These are phyloP conservation scores for Macrobrachium nipponense DNA, from an alignment of 1,140 invertebrate genomes.

Conservation along the genomic window DNA sequence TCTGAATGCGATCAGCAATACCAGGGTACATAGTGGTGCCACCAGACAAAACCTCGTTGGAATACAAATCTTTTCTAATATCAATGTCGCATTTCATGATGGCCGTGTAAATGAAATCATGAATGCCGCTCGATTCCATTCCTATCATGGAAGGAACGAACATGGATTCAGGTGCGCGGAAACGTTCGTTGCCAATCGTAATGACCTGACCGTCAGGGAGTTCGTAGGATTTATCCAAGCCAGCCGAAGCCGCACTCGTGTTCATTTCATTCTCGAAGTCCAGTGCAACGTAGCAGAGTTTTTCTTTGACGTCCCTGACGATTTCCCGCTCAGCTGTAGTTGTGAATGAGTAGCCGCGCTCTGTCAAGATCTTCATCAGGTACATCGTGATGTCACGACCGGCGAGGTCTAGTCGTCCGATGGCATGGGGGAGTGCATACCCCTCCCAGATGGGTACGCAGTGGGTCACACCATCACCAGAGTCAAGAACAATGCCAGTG, in stretches of 20 bases:
- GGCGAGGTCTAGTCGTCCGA: conserved; percentile 87
- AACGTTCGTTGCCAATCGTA: conserved; percentile 76
- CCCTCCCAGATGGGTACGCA: conserved; percentile 94
- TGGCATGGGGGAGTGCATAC: conserved; percentile 87
- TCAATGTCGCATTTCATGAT: conserved; percentile 77
- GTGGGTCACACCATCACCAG: conserved; percentile 93
- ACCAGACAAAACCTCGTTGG: conserved; percentile 88
- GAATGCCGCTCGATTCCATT: conserved; percentile 85
- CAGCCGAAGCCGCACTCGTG: conserved; percentile 72
- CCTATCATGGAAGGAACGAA: conserved; percentile 83
- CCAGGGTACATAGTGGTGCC: conserved; percentile 86
- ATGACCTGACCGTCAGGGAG: conserved; percentile 69
- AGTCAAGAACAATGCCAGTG: conserved; percentile 92
- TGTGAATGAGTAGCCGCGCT: conserved; percentile 73
- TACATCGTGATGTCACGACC: conserved; percentile 90
- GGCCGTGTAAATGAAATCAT: conserved; percentile 81
- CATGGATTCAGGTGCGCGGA: conserved; percentile 86
- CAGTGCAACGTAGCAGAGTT: conserved; percentile 86
- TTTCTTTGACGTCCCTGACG: conserved; percentile 92
- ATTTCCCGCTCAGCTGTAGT: conserved; percentile 87
- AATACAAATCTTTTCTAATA: conserved; percentile 85
- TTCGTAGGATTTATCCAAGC: conserved; percentile 75
- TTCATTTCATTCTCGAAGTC: conserved; percentile 61
- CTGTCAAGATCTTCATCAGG: conserved; percentile 91
- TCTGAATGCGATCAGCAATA: conserved; percentile 86